These are phyloP conservation scores for Amphimallon solstitiale DNA, from an alignment of 2,888 invertebrate species.

Conservation along the genomic window DNA sequence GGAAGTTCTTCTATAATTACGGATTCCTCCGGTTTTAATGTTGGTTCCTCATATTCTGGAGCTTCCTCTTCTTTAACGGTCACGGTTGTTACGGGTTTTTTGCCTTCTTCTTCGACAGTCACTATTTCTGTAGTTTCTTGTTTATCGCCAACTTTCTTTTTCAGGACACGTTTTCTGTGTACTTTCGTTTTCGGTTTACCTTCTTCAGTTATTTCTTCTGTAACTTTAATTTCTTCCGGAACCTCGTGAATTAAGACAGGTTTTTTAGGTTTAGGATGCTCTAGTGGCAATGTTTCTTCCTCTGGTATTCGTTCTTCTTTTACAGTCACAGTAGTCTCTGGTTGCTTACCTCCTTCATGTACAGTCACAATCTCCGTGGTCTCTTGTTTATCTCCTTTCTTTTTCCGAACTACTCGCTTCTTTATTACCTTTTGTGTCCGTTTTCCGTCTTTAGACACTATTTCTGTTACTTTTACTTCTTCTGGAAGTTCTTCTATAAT, in stretches of 20 bases:
- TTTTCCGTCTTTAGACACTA: slow-evolving; percentile 40
- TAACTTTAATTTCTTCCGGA: slow-evolving; percentile 49
- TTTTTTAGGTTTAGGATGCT: slow-evolving; percentile 49
- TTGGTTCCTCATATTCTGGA: too few relatives aligned
- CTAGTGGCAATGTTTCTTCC: slow-evolving; percentile 48
- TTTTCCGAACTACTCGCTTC: slow-evolving; percentile 62
- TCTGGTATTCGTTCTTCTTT: slow-evolving; percentile 49
- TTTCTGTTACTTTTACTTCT: slow-evolving; percentile 44
- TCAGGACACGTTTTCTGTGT: too few relatives aligned
- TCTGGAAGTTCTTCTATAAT: too few relatives aligned
- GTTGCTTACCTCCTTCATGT: slow-evolving; percentile 53
- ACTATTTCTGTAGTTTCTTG: too few relatives aligned
- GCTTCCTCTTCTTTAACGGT: too few relatives aligned
- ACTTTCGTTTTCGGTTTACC: too few relatives aligned
- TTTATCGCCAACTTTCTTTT: too few relatives aligned
- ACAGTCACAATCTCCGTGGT: slow-evolving; percentile 57
- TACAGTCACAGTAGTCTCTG: slow-evolving; percentile 45
- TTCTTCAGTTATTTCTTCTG: slow-evolving; percentile 51
- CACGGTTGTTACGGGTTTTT: too few relatives aligned
- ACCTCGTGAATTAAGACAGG: slow-evolving; percentile 39
- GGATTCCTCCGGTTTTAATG: too few relatives aligned
- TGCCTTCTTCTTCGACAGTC: too few relatives aligned
- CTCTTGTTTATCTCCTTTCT: slow-evolving; percentile 56
- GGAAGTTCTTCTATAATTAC: too few relatives aligned
- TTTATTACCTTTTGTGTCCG: slow-evolving; percentile 50